Base-by-base conservation (phyloP, 1,140 invertebrate genomes). In the Grapholita molesta region DNA sequence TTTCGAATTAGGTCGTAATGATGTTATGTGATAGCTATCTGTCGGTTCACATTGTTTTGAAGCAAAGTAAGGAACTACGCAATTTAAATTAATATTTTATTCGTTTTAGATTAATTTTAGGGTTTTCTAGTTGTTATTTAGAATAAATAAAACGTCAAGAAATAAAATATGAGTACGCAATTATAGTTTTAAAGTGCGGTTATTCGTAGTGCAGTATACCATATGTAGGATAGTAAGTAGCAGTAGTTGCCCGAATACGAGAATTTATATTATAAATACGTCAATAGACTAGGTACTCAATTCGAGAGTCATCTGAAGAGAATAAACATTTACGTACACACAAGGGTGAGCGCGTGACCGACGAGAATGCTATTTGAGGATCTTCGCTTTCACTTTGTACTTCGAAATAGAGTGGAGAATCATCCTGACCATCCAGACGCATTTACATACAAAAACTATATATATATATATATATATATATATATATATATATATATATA, bases 321-420 rank as follows among this genome's bases (percentile, higher is more conserved):
- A 21, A 61, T 61, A 25, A 28, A 61, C 32, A 61, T 30, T 30
- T 12, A 28, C 55, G 4, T 5, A 28, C 24, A 9, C 24, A 15
- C 53, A 28, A 15, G 23, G 55, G 24, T 25, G n/a, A 61, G n/a
- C 55, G 55, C 55, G 55, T 61, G 55, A 61, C 15, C 25, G 55
- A n/a, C 55, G 55, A 28, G 12, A 23, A 25, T 25, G 55, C 55
- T 61, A 61, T 61, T 61, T 61, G 55, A 28, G 15, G 55, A 72
- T 69, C 66, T 70, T 73, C 68, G 70, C 76, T 75, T 71, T 77
- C 73, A 75, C 73, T 75, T 67, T 73, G 76, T 65, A 68, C 33
- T 68, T 67, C 57, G 71, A 75, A 75, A 78, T 75, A 78, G 70
- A 48, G 23, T 48, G 33, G 33, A 72, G 12, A 32, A 11, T 68